Evolutionary conservation across 2,888 invertebrate species (phyloP), one percentile per base, ranked within the genome.

Genomic region (Andrena haemorrhoa): DNA sequence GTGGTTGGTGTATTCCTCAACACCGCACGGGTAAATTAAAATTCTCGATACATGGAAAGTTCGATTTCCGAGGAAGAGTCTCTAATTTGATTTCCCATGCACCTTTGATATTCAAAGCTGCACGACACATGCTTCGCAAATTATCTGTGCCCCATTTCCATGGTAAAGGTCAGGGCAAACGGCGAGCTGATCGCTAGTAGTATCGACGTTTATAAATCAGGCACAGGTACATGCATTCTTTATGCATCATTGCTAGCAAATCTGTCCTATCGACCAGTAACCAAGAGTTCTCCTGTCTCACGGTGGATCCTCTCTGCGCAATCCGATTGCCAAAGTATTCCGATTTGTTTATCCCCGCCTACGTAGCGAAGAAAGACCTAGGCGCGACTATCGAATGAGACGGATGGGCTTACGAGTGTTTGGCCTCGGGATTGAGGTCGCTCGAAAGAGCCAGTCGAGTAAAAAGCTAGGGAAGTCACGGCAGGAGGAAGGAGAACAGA

Each of bases 341-440:
- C 71, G 76, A 84, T 85, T 84, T 84, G 81, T 84, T 84, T 82
- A 85, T 81, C 79, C 76, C 65, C 53, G 51, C 6, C 23, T 47
- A 58, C 16, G 70, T 16, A 41, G 41, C 12, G 41, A 33, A 23
- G 61, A 70, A 56, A 56, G 72, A 64, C 65, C 33, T 73, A 35
- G 72, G 61, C 41, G 65, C 35, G 47, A 53, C 60, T 41, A 33
- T 72, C 69, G 64, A 73, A 74, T 63, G 58, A 41, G 73, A 74
- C 64, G 56, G 58, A 75, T 70, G 61, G 60, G 65, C 61, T 82
- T 75, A 79, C 79, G 76, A 85, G 83, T 87, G 87, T 85, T 87
- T 84, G 84, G 82, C 71, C 85, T 87, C 49, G 79, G 83, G 84
- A 89, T 88, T 86, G 86, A 72, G 77, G 78, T 72, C 60, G 60